A percentile compares a stretch with the other conserved stretches of the same genome.
Evolutionary conservation across 2,888 invertebrate species (phyloP).

Genomic region (Agrypnus murinus): DNA sequence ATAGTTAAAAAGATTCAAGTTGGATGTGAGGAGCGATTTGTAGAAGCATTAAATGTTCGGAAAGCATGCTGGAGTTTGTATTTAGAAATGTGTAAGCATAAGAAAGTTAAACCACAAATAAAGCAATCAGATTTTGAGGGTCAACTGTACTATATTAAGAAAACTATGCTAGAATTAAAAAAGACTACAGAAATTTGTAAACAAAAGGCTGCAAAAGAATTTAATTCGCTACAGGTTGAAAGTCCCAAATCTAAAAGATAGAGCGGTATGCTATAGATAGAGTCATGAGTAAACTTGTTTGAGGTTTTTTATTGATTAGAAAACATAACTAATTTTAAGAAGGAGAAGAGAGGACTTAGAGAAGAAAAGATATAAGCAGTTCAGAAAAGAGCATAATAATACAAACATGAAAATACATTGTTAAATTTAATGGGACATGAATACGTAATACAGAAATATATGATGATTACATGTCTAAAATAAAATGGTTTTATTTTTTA

Average conservation of each 20-base stretch:
- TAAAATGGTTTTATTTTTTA: too few relatives aligned
- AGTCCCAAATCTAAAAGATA: not conserved
- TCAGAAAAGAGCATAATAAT: too few relatives aligned
- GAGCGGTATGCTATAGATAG: too few relatives aligned
- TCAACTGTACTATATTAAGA: slow-evolving; percentile 39
- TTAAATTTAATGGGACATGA: too few relatives aligned
- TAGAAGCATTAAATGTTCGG: slow-evolving; percentile 22
- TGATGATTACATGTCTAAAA: too few relatives aligned
- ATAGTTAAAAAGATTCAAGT: slow-evolving; percentile 33
- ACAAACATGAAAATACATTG: too few relatives aligned
- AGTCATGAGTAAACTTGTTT: too few relatives aligned
- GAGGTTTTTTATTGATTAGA: too few relatives aligned
- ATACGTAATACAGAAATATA: too few relatives aligned
- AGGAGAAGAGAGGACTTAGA: too few relatives aligned
- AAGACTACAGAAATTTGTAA: slow-evolving; percentile 11
- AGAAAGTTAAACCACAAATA: slow-evolving; percentile 15
- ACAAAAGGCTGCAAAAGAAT: not conserved
- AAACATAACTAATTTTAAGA: too few relatives aligned
- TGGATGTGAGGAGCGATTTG: slow-evolving; percentile 2
- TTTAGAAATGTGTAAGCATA: slow-evolving; percentile 31
- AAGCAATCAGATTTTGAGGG: slow-evolving; percentile 31
- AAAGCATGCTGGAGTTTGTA: slow-evolving; percentile 32
- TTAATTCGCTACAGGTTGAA: slow-evolving; percentile 23
- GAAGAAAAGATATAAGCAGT: too few relatives aligned
- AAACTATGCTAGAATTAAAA: slow-evolving; percentile 9